A percentile compares a stretch with the other conserved stretches of the same genome.
These are phyloP conservation scores for Leptodactylus fuscus DNA, from an alignment of 2,113 vertebrate species.

Conservation along the genomic window DNA sequence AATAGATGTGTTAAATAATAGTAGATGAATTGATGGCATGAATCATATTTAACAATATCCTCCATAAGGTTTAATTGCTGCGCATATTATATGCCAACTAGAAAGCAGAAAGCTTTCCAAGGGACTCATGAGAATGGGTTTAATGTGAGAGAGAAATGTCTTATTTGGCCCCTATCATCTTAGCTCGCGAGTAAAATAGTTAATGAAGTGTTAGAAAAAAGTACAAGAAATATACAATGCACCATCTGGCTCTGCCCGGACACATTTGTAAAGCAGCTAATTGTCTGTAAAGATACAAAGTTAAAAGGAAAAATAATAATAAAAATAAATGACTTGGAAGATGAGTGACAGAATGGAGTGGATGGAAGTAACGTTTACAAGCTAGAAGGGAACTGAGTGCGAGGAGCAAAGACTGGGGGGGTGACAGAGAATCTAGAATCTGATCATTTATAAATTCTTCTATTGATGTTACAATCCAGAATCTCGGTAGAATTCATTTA, in stretches of 20 bases:
- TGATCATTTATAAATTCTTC: too few species aligned
- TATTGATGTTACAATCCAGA: too few species aligned
- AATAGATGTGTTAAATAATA: slow-evolving; percentile 33
- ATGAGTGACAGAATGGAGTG: too few species aligned
- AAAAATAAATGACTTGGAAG: too few species aligned
- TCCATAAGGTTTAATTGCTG: slow-evolving; percentile 22
- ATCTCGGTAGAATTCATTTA: too few species aligned
- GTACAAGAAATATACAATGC: slow-evolving; percentile 37
- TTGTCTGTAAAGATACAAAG: not conserved
- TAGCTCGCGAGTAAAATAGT: slow-evolving; percentile 13
- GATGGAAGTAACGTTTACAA: too few species aligned
- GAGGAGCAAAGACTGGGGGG: too few species aligned
- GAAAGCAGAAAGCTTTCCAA: slow-evolving; percentile 28
- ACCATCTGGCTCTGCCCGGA: slow-evolving; percentile 50
- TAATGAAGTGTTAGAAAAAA: slow-evolving; percentile 50
- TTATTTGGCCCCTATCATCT: slow-evolving; percentile 37
- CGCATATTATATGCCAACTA: slow-evolving; percentile 21
- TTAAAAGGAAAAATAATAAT: too few species aligned
- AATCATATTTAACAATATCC: slow-evolving; percentile 19
- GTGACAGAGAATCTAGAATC: too few species aligned
- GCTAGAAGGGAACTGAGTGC: too few species aligned
- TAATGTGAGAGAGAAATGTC: slow-evolving; percentile 23
- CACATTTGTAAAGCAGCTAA: slow-evolving; percentile 4
- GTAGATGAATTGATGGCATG: slow-evolving; percentile 11
- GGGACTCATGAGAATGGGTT: slow-evolving; percentile 34